Conservation (phyloP, 2,797 vertebrate species). For the Podargus strigoides region DNA sequence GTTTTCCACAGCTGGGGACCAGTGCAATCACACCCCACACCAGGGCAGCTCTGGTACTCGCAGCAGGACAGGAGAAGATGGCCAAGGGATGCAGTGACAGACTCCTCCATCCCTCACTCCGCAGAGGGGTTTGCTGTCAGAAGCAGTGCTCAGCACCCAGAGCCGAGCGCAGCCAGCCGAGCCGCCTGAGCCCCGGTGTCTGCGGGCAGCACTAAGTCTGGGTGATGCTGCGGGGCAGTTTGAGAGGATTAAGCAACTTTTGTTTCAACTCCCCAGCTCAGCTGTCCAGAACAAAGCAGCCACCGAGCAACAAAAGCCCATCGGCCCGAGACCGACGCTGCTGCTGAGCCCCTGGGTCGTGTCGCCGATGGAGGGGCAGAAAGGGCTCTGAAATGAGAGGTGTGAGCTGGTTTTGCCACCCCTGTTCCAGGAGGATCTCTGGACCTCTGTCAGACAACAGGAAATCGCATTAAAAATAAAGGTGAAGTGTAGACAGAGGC, state of each 20-base stretch:
- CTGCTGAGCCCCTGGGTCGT: background rate
- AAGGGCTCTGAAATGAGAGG: background rate
- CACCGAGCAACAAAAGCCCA: background rate
- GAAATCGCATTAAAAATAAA: background rate
- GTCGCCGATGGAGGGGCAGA: background rate
- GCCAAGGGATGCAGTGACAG: background rate
- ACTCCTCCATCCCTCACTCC: background rate
- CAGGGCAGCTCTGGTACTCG: background rate
- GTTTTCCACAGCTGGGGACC: background rate
- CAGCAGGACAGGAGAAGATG: background rate
- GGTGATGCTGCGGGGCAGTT: background rate
- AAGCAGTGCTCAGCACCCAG: background rate
- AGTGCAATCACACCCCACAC: rapidly evolving
- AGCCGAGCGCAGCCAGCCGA: background rate
- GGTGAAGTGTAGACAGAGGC: background rate
- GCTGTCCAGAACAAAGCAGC: conserved; percentile 24
- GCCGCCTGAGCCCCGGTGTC: background rate
- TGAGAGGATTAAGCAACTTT: conserved; percentile 47
- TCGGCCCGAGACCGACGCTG: background rate
- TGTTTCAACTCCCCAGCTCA: conserved; percentile 23
- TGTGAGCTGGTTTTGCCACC: rapidly evolving
- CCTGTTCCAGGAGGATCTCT: background rate
- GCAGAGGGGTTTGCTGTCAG: conserved; percentile 3
- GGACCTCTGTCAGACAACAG: background rate
- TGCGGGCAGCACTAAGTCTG: background rate